phyloP scores from a whole-genome alignment of 2,888 invertebrate genomes.

The Spilarctia lutea region DNA sequence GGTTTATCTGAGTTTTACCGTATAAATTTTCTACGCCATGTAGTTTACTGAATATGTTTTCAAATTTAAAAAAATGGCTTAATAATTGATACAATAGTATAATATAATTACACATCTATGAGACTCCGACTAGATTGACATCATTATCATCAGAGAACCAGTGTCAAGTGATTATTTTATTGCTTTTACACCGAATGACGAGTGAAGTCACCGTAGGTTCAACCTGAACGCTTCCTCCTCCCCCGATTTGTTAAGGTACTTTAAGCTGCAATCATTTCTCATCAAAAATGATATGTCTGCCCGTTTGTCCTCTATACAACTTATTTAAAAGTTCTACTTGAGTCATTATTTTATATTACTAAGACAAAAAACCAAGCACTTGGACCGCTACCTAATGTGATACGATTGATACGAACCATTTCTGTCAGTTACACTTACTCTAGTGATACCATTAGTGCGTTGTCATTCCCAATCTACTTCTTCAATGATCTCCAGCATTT shows the following conservation, averaged over 20 bases:
- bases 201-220: too few relatives aligned
- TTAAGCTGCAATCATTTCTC: too few relatives aligned
- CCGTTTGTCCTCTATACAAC: too few relatives aligned
- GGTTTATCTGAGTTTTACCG: slow-evolving; percentile 10
- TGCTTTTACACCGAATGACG: too few relatives aligned
- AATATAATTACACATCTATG: neutral
- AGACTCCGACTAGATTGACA: neutral
- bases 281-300: neutral
- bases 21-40: neutral
- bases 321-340: too few relatives aligned
- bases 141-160: too few relatives aligned
- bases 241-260: too few relatives aligned
- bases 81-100: neutral
- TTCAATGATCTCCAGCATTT: neutral
- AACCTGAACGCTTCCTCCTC: too few relatives aligned
- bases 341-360: neutral
- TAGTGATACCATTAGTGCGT: neutral
- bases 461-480: neutral
- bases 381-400: neutral
- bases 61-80: neutral
- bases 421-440: neutral
- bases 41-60: neutral
- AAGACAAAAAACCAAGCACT: neutral
- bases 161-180: too few relatives aligned
- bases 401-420: neutral